These are phyloP conservation scores for Asobara japonica DNA, from an alignment of 1,140 invertebrate species.

Conservation along the genomic window DNA sequence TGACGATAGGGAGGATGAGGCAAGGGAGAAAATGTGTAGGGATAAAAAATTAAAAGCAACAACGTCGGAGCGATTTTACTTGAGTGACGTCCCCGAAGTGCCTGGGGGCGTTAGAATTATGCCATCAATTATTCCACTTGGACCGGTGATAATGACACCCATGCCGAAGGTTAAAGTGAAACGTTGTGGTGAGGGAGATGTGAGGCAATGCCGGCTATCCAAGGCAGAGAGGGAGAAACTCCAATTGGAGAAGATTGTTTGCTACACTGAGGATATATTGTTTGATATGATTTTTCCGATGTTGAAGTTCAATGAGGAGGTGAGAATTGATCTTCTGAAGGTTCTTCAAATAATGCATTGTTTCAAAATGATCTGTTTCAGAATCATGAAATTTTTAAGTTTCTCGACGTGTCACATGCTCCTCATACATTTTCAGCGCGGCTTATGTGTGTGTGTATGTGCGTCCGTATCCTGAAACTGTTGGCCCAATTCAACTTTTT, in stretches of 20 bases:
- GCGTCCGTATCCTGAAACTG: no score
- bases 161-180: conserved; percentile 27
- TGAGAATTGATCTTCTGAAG: no score
- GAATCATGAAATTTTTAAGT: no score
- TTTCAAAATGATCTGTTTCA: no score
- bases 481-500: no score
- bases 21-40: conserved; percentile 22
- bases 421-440: no score
- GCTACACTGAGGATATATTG: conserved; percentile 52
- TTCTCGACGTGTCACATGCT: no score
- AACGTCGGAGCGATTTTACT: background rate
- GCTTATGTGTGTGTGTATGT: no score
- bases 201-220: conserved; percentile 35
- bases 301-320: conserved; percentile 2
- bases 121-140: conserved; percentile 54
- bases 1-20: conserved; percentile 36
- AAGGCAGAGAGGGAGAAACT: conserved; percentile 30
- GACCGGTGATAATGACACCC: conserved; percentile 58
- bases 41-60: background rate
- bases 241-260: conserved; percentile 43
- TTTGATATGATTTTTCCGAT: conserved; percentile 54
- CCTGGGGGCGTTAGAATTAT: conserved; percentile 33
- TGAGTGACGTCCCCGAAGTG: conserved; percentile 37
- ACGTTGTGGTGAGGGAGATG: conserved; percentile 39
- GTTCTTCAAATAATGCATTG: no score